phyloP scores from a whole-genome alignment of 2,797 vertebrate genomes.

The Pempheris klunzingeri region DNA sequence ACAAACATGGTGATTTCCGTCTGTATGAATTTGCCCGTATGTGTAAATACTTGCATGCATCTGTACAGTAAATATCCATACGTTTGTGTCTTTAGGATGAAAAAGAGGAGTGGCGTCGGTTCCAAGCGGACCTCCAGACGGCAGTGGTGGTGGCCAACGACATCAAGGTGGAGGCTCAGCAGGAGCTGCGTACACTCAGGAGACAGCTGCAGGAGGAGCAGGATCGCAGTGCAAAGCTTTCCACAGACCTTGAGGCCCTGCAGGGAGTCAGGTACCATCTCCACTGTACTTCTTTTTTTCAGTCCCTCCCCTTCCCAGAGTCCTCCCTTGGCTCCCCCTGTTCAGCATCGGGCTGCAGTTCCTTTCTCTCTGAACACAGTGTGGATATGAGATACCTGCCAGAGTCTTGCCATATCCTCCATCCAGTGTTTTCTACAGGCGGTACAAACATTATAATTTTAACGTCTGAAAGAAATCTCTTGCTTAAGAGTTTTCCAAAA shows the following conservation, averaged over 20 bases:
- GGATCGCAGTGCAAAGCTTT: constrained; percentile 89
- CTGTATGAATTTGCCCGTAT: background rate
- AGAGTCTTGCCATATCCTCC: constrained; percentile 73
- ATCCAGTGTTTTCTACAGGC: constrained; percentile 16
- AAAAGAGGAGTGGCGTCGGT: constrained; percentile 95
- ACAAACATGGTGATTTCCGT: background rate
- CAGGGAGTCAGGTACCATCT: constrained; percentile 87
- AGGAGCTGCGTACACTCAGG: constrained; percentile 92
- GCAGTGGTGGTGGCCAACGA: constrained; percentile 98
- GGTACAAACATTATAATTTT: background rate
- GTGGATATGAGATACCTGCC: constrained; percentile 57
- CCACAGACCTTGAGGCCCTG: constrained; percentile 91
- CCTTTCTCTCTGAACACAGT: constrained; percentile 64
- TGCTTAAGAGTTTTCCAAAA: constrained; percentile 47
- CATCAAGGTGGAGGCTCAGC: constrained; percentile 98
- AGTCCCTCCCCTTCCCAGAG: constrained; percentile 10
- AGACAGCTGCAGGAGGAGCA: constrained; percentile 94
- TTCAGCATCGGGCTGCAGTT: constrained; percentile 71
- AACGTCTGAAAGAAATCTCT: constrained; percentile 29
- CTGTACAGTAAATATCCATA: background rate
- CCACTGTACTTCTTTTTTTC: constrained; percentile 29
- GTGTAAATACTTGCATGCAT: background rate
- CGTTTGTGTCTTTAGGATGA: constrained; percentile 88
- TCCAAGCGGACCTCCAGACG: constrained; percentile 98
- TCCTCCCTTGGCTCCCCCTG: constrained; percentile 22